A percentile compares a stretch with the other conserved stretches of the same genome.
Evolutionary conservation across 2,113 vertebrate genomes (phyloP).

Genomic region (Ictalurus furcatus): DNA sequence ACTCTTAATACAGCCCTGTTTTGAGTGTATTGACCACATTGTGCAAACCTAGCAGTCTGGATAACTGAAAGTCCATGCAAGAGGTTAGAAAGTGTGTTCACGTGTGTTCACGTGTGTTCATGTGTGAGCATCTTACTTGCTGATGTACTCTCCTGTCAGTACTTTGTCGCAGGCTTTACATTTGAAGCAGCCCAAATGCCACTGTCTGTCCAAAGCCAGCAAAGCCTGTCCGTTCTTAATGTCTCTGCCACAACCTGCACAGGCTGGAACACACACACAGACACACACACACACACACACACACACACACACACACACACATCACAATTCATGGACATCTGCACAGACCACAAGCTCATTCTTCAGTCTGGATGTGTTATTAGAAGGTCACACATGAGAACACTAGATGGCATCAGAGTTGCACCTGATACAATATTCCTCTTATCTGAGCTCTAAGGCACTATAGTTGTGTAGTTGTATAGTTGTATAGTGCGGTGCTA

Average conservation of each 20-base stretch:
- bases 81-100: neutral
- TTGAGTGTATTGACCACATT: neutral
- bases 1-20: neutral
- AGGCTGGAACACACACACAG: constrained; percentile 77
- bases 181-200: constrained; percentile 98
- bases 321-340: neutral
- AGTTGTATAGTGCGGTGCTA: neutral
- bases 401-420: neutral
- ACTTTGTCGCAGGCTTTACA: constrained; percentile 89
- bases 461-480: neutral
- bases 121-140: constrained; percentile 81
- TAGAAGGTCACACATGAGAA: neutral
- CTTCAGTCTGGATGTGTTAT: neutral
- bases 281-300: constrained; percentile 50
- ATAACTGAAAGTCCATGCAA: neutral
- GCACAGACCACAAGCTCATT: neutral
- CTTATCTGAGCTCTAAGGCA: neutral
- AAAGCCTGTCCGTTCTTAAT: constrained; percentile 96
- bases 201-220: constrained; percentile 88
- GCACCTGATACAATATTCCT: neutral
- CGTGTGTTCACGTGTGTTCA: neutral
- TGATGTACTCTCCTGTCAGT: constrained; percentile 94
- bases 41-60: neutral
- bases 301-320: constrained; percentile 48
- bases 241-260: constrained; percentile 89